Base-by-base conservation (phyloP, 2,113 vertebrate genomes). In the Chionis minor region DNA sequence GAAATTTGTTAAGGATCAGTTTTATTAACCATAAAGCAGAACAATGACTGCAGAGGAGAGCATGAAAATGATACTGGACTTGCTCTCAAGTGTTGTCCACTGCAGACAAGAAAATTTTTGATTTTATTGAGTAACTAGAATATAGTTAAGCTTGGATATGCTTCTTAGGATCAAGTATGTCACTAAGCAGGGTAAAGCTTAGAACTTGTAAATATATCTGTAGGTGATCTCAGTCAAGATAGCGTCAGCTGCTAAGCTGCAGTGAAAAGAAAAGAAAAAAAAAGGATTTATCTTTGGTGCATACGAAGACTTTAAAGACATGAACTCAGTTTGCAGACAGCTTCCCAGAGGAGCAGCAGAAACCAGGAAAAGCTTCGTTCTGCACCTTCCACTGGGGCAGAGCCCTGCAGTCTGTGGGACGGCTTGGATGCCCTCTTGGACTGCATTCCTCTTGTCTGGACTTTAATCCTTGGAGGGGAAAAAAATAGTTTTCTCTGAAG, bases 371-470 rank as follows among this genome's bases (percentile, higher is more conserved):
- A 80, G 40, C 66, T 87, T 77, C 1, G 0, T 82, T 66, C 14
- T 40, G 78, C 30, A 67, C 82, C 79, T 88, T 92, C 67, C 12
- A 6, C 33, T 23, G n/a, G 55, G 86, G 38, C 83, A 89, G 77
- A 94, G 56, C 81, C 62, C 81, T 85, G 3, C 77, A 35, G 74
- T 19, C 70, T 62, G 51, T 56, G 61, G 23, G 47, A 24, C 2
- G 0, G 44, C 52, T 63, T 21, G 7, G 87, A 8, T 88, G 84
- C 74, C 94, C 87, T 93, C 78, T 82, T 95, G 84, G 83, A 88
- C 74, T 92, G 66, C 84, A 87, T 96, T 93, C 74, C 78, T 96
- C 45, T 69, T 79, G 35, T 93, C 78, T 95, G 93, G 87, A 96
- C 87, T 94, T 91, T 70, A 82, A 80, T 96, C 86, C 70, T 96